Percentiles rank a stretch among this genome's conserved stretches.
Conservation (phyloP, 92 coral and sea anemone genomes). For the Nematostella vectensis region DNA sequence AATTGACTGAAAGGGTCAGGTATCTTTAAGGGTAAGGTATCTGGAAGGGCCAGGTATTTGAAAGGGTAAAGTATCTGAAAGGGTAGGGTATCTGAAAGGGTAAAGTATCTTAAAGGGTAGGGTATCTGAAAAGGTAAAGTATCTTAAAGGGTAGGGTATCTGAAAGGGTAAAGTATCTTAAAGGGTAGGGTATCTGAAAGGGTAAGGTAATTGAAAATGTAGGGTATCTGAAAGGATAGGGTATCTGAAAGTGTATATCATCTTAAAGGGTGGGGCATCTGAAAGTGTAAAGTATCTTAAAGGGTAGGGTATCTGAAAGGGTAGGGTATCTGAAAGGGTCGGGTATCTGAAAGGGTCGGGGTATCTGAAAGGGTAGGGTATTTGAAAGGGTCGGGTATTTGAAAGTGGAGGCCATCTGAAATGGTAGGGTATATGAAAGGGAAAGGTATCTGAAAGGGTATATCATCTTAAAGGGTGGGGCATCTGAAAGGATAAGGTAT, state of each 20-base stretch:
- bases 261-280: no score
- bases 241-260: not conserved
- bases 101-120: not conserved
- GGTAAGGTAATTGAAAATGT: not conserved
- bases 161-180: not conserved
- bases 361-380: not conserved
- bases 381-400: no score
- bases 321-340: not conserved
- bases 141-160: not conserved
- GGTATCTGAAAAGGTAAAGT: not conserved
- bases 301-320: not conserved
- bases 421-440: not conserved
- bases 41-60: not conserved
- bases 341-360: no score
- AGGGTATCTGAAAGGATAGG: not conserved
- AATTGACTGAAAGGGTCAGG: not conserved
- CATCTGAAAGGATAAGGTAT: no score
- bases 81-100: not conserved
- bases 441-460: not conserved
- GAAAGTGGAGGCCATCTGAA: no score
- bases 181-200: not conserved
- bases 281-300: not conserved
- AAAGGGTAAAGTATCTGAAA: not conserved
- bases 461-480: no score
- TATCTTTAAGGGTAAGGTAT: not conserved